Conservation (phyloP, 2,113 vertebrate species). For the Rhynchopsitta pachyrhyncha region DNA sequence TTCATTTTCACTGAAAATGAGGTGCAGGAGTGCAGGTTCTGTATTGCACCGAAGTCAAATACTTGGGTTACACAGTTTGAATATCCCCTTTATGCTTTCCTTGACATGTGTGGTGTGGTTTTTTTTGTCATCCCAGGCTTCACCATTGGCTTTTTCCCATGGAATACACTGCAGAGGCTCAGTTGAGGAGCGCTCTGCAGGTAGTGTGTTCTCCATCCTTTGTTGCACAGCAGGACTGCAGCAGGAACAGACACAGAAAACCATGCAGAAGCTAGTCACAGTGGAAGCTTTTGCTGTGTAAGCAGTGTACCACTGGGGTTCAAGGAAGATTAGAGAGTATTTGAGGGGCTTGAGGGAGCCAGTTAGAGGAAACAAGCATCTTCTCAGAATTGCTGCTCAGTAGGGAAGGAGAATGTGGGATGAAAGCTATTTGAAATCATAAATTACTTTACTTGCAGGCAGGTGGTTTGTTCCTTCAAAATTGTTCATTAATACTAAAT, state of each 20-base stretch:
- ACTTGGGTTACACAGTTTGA: neutral
- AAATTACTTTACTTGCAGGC: neutral
- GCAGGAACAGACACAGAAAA: neutral
- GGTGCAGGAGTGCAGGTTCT: neutral
- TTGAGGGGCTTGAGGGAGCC: neutral
- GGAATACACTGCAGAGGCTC: neutral
- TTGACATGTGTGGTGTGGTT: fast-evolving
- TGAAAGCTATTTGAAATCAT: neutral
- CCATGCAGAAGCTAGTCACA: neutral
- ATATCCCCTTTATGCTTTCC: neutral
- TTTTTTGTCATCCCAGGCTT: neutral
- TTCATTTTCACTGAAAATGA: neutral
- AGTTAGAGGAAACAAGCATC: neutral
- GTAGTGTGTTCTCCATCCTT: neutral
- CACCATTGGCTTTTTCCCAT: neutral
- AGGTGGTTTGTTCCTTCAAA: neutral
- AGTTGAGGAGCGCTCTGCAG: neutral
- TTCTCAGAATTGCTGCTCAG: neutral
- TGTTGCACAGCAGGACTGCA: neutral
- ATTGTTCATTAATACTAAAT: neutral
- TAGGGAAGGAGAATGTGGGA: neutral
- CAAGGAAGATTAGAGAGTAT: neutral
- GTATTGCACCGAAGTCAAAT: neutral
- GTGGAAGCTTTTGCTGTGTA: neutral
- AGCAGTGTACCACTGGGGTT: neutral